phyloP scores from a whole-genome alignment of 2,888 invertebrate genomes.

The Globia sparganii region DNA sequence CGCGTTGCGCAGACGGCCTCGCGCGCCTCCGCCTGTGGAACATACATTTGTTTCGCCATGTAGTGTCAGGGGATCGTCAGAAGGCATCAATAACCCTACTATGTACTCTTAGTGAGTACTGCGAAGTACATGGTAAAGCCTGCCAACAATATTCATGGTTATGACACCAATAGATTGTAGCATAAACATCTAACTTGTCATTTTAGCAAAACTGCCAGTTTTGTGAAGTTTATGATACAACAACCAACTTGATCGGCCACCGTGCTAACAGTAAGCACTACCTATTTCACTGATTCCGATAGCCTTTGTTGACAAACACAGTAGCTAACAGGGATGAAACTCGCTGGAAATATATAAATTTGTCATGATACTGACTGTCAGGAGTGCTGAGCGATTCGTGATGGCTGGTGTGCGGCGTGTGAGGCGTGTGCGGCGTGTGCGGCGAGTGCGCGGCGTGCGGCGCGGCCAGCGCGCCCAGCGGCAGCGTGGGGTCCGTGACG shows the following conservation, averaged over 20 bases:
- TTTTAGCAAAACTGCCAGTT: neutral
- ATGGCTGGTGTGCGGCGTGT: slow-evolving; percentile 39
- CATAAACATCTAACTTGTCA: neutral
- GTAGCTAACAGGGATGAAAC: neutral
- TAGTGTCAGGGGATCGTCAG: neutral
- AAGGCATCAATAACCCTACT: neutral
- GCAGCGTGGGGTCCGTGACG: slow-evolving; percentile 86
- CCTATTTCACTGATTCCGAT: no score
- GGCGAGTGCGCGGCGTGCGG: slow-evolving; percentile 32
- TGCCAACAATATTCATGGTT: neutral
- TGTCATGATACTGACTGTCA: slow-evolving; percentile 68
- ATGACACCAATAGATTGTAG: neutral
- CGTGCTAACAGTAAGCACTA: no score
- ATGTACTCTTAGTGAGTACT: neutral
- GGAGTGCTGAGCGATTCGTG: slow-evolving; percentile 74
- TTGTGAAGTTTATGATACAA: neutral
- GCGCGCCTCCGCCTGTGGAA: slow-evolving; percentile 75
- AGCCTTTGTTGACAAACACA: neutral
- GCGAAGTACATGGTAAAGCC: neutral
- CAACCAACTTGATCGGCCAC: no score
- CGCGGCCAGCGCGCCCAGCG: slow-evolving; percentile 66
- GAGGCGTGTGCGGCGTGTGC: slow-evolving; percentile 20
- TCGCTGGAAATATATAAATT: neutral
- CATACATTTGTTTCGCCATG: no score
- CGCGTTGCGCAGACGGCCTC: slow-evolving; percentile 91